Evolutionary conservation across 2,113 vertebrate species (phyloP).

Genomic region (Laticauda colubrina): DNA sequence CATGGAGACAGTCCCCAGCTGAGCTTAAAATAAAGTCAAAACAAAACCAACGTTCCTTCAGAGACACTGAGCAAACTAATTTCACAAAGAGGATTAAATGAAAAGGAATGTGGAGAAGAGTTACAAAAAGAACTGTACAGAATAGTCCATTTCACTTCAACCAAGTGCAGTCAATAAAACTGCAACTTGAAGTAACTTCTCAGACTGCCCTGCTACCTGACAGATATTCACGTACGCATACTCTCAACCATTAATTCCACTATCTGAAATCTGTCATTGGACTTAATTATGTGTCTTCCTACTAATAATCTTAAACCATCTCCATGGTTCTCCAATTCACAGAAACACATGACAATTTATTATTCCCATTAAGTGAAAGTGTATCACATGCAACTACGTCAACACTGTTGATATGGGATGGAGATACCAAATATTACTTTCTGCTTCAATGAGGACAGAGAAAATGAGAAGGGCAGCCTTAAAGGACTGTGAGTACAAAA

Average conservation of each 20-base stretch:
- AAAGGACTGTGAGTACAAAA: background rate
- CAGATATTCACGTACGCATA: background rate
- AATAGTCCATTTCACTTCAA: background rate
- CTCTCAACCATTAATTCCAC: background rate
- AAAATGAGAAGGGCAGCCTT: background rate
- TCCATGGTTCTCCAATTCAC: background rate
- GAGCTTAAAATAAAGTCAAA: constrained; percentile 38
- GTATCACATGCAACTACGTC: background rate
- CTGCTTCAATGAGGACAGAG: background rate
- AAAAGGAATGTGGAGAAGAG: background rate
- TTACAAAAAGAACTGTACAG: background rate
- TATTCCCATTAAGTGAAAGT: background rate
- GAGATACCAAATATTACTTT: background rate
- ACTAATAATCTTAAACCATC: background rate
- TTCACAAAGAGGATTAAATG: background rate
- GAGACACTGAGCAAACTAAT: background rate
- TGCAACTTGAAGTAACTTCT: background rate
- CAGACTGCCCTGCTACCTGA: too few species aligned
- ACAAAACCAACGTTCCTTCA: constrained; percentile 20
- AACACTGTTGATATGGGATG: background rate
- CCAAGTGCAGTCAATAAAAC: background rate
- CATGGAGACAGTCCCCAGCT: constrained; percentile 24
- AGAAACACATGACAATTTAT: background rate
- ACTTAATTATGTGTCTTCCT: background rate
- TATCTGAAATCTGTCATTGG: background rate